Conservation (phyloP, 2,113 vertebrate genomes). For the Macquaria australasica region DNA sequence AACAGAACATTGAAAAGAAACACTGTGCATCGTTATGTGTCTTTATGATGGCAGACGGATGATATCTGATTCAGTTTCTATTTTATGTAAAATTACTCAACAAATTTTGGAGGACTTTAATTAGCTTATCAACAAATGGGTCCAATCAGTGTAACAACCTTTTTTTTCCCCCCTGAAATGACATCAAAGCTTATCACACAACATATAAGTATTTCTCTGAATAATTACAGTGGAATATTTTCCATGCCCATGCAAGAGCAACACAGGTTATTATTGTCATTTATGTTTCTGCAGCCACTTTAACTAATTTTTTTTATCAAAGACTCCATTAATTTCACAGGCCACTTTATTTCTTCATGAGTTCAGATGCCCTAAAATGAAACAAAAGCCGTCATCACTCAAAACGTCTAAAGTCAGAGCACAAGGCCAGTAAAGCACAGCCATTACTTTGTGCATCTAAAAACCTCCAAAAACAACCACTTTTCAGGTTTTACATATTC, state of each 20-base stretch:
- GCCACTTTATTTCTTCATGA: slow-evolving; percentile 11
- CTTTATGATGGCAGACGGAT: slow-evolving; percentile 5
- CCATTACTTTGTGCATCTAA: slow-evolving; percentile 48
- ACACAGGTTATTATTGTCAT: slow-evolving; percentile 13
- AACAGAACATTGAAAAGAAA: slow-evolving; percentile 1
- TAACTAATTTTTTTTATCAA: slow-evolving; percentile 15
- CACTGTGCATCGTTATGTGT: not conserved
- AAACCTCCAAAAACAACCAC: slow-evolving; percentile 42
- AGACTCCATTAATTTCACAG: slow-evolving; percentile 24
- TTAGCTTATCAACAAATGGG: slow-evolving; percentile 35
- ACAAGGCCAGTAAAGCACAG: slow-evolving; percentile 24
- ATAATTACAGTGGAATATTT: slow-evolving; percentile 33
- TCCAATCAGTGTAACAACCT: slow-evolving; percentile 6
- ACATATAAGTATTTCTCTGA: slow-evolving; percentile 13
- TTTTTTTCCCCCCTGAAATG: slow-evolving; percentile 30
- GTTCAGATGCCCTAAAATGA: slow-evolving; percentile 7
- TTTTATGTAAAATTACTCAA: not conserved
- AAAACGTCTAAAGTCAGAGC: slow-evolving; percentile 11
- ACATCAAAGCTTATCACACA: slow-evolving; percentile 31
- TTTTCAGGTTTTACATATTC: slow-evolving; percentile 42
- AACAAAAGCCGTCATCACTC: slow-evolving; percentile 40
- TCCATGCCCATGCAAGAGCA: not conserved
- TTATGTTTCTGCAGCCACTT: slow-evolving; percentile 32
- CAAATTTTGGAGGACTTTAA: slow-evolving; percentile 19
- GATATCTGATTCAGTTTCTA: slow-evolving; percentile 11